Base-by-base conservation (phyloP, 1,140 invertebrate genomes). In the Brachionus manjavacas region DNA sequence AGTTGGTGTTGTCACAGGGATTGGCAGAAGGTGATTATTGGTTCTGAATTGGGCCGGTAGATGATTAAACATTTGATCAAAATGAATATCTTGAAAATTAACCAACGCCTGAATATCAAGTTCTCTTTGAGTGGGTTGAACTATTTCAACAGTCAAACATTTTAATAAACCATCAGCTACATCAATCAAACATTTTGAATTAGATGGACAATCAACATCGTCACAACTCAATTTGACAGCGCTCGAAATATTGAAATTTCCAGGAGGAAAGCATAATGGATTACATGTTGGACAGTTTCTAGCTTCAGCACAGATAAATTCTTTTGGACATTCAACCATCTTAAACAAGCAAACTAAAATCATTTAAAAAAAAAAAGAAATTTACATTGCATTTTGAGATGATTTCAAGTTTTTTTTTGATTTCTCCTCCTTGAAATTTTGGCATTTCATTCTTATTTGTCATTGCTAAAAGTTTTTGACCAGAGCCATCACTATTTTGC, bases 241-340 rank as follows among this genome's bases (percentile, higher is more conserved):
- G 6, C 25, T 46, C 3, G 72, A 23, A 49, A 76, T 23, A 3
- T 76, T 35, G 20, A 76, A 76, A n/a, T 25, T 49, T 25, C 25
- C 46, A 14, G 25, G 25, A 25, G 72, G 72, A 35, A 76, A 76
- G 31, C 72, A 76, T 23, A 76, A 23, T 76, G 72, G 72, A 49
- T 76, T 76, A 23, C 72, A 76, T 46, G 72, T 76, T 25, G 20
- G 20, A 76, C 72, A 76, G 46, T 76, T 76, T 20, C 20, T 49
- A 3, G 72, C 72, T 28, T 76, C 72, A 76, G 72, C 72, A 28
- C 72, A 76, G 1, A 76, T 31, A 25, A 49, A 76, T 46, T 16
- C 31, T 49, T 25, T 8, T 3, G 72, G 72, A 76, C 72, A 76
- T 28, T 35, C 20, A 25, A 14, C 46, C 70, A 74, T 74, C 70